A percentile compares a stretch with the other conserved stretches of the same genome.
Conservation (phyloP, 2,888 invertebrate species). For the Drosophila aldrichi region DNA sequence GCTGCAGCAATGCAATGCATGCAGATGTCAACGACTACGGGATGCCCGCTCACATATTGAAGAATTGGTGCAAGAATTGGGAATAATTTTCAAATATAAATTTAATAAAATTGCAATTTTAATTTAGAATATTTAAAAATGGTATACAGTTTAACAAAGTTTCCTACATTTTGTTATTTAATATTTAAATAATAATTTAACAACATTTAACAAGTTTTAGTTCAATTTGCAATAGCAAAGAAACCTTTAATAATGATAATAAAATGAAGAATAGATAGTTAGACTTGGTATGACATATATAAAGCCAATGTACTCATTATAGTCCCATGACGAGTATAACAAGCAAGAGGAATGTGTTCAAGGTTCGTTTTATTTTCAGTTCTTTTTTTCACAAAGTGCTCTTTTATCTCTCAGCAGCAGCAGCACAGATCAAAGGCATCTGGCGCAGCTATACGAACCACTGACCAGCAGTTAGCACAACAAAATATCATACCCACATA, state of each 20-base stretch:
- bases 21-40: not conserved
- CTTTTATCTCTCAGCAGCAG: slow-evolving; percentile 56
- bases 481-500: slow-evolving; percentile 33
- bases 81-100: too few relatives aligned
- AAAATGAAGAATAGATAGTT: too few relatives aligned
- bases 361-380: slow-evolving; percentile 45
- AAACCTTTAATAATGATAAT: too few relatives aligned
- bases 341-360: slow-evolving; percentile 58
- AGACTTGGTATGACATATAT: not conserved
- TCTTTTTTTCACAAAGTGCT: slow-evolving; percentile 39
- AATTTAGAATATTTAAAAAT: too few relatives aligned
- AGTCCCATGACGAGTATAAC: not conserved
- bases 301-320: not conserved
- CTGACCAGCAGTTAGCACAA: slow-evolving; percentile 62
- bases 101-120: too few relatives aligned
- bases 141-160: too few relatives aligned
- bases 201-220: too few relatives aligned
- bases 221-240: too few relatives aligned
- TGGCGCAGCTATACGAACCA: slow-evolving; percentile 49
- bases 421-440: slow-evolving; percentile 30
- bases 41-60: not conserved
- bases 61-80: too few relatives aligned
- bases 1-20: slow-evolving; percentile 1
- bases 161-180: too few relatives aligned
- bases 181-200: too few relatives aligned